Conservation (phyloP, 2,888 invertebrate genomes). For the Amorpha juglandis region DNA sequence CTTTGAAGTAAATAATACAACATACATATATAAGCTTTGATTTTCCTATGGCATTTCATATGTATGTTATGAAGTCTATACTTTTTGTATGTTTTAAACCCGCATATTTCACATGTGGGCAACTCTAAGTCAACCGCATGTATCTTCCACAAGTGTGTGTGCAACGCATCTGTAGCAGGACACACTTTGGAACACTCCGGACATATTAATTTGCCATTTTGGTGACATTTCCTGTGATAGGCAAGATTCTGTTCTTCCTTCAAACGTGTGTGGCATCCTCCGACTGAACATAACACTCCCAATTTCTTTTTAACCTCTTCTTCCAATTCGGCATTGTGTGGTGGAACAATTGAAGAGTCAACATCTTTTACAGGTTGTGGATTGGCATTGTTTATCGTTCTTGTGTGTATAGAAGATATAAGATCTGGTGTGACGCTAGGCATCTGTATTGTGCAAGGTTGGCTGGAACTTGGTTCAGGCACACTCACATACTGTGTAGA, state of each 20-base stretch:
- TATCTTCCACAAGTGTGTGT: conserved; percentile 90
- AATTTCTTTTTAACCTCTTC: conserved; percentile 42
- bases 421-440: conserved; percentile 73
- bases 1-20: conserved; percentile 32
- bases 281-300: conserved; percentile 77
- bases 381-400: conserved; percentile 7
- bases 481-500: conserved; percentile 71
- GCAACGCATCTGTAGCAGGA: conserved; percentile 87
- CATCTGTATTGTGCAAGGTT: conserved; percentile 59
- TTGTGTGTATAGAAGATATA: conserved; percentile 71
- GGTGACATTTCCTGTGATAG: conserved; percentile 87
- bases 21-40: conserved; percentile 85
- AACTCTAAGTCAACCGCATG: conserved; percentile 92
- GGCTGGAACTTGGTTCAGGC: conserved; percentile 53
- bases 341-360: conserved; percentile 38
- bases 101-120: conserved; percentile 89
- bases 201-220: conserved; percentile 81
- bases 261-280: conserved; percentile 84
- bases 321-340: conserved; percentile 41
- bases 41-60: conserved; percentile 88
- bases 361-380: conserved; percentile 33
- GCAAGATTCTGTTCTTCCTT: conserved; percentile 84
- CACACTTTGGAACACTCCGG: conserved; percentile 86
- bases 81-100: conserved; percentile 88
- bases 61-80: conserved; percentile 89